A percentile compares a stretch with the other conserved stretches of the same genome.
These are phyloP conservation scores for Dexiosoma caninum DNA, from an alignment of 2,888 invertebrate genomes.

Conservation along the genomic window DNA sequence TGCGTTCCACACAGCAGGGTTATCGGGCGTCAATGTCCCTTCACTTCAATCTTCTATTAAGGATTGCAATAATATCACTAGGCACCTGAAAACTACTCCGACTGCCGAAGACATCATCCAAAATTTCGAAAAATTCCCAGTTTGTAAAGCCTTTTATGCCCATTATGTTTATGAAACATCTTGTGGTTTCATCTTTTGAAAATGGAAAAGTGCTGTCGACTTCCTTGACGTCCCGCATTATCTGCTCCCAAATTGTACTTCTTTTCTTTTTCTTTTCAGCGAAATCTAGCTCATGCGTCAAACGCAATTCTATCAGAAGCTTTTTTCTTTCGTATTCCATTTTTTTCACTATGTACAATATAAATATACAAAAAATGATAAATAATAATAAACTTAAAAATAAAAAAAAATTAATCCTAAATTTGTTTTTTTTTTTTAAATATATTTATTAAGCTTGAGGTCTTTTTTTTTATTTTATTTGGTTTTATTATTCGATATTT, in stretches of 20 bases:
- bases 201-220: conserved; percentile 23
- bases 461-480: too few species aligned
- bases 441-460: too few species aligned
- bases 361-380: too few species aligned
- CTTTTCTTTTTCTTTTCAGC: conserved; percentile 31
- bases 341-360: conserved; percentile 24
- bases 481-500: too few species aligned
- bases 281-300: conserved; percentile 33
- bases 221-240: conserved; percentile 18
- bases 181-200: conserved; percentile 26
- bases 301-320: conserved; percentile 39
- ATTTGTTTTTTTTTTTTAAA: too few species aligned
- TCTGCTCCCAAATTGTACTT: conserved; percentile 34
- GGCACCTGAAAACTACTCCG: conserved; percentile 35
- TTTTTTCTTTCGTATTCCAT: conserved; percentile 31
- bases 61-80: background rate
- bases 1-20: background rate
- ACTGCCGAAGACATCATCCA: conserved; percentile 32
- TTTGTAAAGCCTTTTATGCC: conserved; percentile 6
- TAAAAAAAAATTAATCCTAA: too few species aligned
- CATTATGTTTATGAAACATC: conserved; percentile 33
- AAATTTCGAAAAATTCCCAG: conserved; percentile 11
- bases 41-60: conserved; percentile 13
- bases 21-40: conserved; percentile 9
- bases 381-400: too few species aligned